Conservation (phyloP, 2,797 vertebrate genomes). For the Brotula barbata region DNA sequence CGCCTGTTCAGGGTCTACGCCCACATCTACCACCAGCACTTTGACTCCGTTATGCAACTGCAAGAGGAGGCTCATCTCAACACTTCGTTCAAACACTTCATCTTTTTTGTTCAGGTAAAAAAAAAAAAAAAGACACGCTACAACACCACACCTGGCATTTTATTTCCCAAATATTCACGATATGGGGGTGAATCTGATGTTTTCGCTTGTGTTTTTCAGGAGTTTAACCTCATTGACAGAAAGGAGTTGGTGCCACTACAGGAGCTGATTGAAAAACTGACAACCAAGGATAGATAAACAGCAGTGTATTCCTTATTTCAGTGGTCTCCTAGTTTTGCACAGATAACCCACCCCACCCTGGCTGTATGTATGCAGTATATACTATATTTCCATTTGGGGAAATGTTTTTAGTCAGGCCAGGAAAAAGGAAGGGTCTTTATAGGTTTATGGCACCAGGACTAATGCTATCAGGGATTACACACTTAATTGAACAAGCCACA, state of each 20-base stretch:
- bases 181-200: not conserved
- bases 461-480: constrained; percentile 73
- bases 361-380: constrained; percentile 79
- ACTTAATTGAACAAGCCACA: constrained; percentile 57
- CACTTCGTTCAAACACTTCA: constrained; percentile 99
- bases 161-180: too few relatives aligned
- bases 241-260: constrained; percentile 95
- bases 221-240: constrained; percentile 98
- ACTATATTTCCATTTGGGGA: constrained; percentile 78
- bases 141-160: too few relatives aligned
- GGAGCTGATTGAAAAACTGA: constrained; percentile 98
- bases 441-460: constrained; percentile 69
- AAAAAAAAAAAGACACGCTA: not conserved
- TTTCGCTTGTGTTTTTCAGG: constrained; percentile 70
- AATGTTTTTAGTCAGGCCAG: constrained; percentile 74
- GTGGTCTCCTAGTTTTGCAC: constrained; percentile 77
- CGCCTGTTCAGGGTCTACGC: constrained; percentile 97
- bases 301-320: constrained; percentile 55
- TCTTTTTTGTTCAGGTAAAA: constrained; percentile 97
- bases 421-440: constrained; percentile 67
- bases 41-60: constrained; percentile 96
- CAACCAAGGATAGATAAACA: constrained; percentile 97
- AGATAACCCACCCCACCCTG: constrained; percentile 73
- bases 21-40: constrained; percentile 99
- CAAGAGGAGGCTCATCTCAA: constrained; percentile 99